Evolutionary conservation across 1,140 invertebrate genomes (phyloP), one percentile per base, ranked within the genome.

Genomic region (Apis mellifera): DNA sequence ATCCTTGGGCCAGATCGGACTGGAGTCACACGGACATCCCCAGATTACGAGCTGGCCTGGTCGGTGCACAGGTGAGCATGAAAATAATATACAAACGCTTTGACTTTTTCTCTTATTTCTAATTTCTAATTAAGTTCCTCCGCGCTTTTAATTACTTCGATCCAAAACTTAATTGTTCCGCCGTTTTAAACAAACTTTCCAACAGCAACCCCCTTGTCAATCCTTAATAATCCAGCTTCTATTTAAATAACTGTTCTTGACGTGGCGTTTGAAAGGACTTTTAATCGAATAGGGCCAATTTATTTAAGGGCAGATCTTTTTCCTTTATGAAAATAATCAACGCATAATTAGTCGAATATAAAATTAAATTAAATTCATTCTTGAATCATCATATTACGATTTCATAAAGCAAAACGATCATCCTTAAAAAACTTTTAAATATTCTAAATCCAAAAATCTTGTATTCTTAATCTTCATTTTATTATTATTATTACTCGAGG

Each of bases 21-120:
- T 97, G 97, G 96, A 97, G 97, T 87, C 98, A 98, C 89, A 98
- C 98, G 1, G 98, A 99, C 93, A 96, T 99, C 86, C 97, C 97
- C 66, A 95, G 97, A 91, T 94, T 99, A 77, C 95, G 96, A 85
- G 95, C 96, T 86, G 98, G 98, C 66, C 95, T 96, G 86, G 95
- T 98, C 71, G 97, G 97, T 65, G 97, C 97, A 68, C 97, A 98
- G 95, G 94, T 94, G 82, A 90, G 83, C 89, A 72, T 57, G 69
- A 82, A 7, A 72, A 66, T 68, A 59, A 62, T 26, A 86, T 2
- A 13, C 7, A 12, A 17, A 42, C 64, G 2, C 9, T 42, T 42
- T 42, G 7, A 42, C 48, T 60, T 82, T 73, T 55, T 71, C 66
- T 12, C n/a, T 82, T 57, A 42, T 42, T 48, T 23, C 64, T 54